Conservation (phyloP, 2,888 invertebrate genomes). For the Vesta saturnalis region DNA sequence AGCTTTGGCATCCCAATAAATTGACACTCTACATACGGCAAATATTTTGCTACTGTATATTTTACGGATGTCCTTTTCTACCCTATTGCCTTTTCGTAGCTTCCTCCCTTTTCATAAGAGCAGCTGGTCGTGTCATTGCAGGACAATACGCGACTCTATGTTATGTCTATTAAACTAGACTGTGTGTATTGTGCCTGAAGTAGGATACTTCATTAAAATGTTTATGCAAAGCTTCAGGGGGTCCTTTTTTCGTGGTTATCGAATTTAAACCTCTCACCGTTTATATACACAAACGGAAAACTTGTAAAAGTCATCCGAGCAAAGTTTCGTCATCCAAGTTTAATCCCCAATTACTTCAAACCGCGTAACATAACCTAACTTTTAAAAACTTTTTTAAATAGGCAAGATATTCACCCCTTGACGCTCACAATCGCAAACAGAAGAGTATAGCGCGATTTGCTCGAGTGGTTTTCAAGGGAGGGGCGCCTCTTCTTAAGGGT, state of each 20-base stretch:
- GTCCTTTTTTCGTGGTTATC: constrained; percentile 47
- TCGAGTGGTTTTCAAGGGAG: constrained; percentile 56
- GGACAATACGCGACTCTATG: constrained; percentile 57
- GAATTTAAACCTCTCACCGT: constrained; percentile 38
- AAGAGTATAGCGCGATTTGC: constrained; percentile 58
- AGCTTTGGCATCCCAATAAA: constrained; percentile 59
- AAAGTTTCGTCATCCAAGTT: constrained; percentile 37
- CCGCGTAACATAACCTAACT: constrained; percentile 49
- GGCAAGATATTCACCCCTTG: constrained; percentile 50
- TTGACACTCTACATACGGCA: constrained; percentile 63
- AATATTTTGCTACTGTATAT: constrained; percentile 60
- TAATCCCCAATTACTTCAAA: constrained; percentile 43
- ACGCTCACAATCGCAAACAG: constrained; percentile 55
- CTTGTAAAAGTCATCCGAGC: constrained; percentile 28
- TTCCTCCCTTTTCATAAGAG: constrained; percentile 48
- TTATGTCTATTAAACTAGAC: constrained; percentile 62
- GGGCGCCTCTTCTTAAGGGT: constrained; percentile 49
- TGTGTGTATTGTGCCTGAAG: constrained; percentile 58
- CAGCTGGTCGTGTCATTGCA: constrained; percentile 59
- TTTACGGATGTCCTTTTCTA: constrained; percentile 48
- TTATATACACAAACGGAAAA: background rate
- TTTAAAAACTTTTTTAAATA: constrained; percentile 52
- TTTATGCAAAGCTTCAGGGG: constrained; percentile 57
- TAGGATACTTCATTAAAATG: constrained; percentile 63
- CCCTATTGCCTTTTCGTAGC: constrained; percentile 37